phyloP scores from a whole-genome alignment of 2,797 vertebrate species.

The Sebastes nivosus region DNA sequence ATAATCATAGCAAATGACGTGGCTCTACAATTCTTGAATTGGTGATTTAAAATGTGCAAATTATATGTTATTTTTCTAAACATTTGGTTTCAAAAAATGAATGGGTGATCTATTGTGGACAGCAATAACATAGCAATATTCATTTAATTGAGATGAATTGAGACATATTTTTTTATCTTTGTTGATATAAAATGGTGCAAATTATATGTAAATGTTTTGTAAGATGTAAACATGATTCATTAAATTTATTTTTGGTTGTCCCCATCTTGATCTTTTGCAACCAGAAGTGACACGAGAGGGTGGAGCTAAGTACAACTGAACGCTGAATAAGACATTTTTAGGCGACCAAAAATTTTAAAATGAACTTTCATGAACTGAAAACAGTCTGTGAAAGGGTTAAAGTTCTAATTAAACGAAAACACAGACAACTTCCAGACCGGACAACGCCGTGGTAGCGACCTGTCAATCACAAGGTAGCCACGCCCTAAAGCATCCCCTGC shows the following conservation, averaged over 20 bases:
- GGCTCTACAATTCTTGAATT: not conserved
- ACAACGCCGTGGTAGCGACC: no score
- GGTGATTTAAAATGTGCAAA: not conserved
- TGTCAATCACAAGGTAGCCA: no score
- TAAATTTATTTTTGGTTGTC: not conserved
- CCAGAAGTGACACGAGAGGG: no score
- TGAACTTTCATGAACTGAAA: no score
- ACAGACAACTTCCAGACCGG: no score
- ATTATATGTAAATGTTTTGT: not conserved
- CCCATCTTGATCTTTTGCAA: rapidly evolving
- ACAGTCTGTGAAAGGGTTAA: no score
- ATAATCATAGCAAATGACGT: not conserved
- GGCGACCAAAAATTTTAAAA: rapidly evolving
- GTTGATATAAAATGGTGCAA: not conserved
- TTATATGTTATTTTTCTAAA: not conserved
- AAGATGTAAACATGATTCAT: not conserved
- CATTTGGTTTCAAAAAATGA: not conserved
- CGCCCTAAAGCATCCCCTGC: no score
- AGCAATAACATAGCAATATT: not conserved
- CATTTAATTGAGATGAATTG: not conserved
- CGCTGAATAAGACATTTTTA: no score
- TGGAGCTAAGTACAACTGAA: no score
- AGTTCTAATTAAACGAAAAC: no score
- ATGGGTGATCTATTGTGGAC: not conserved
- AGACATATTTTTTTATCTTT: not conserved